These are phyloP conservation scores for Sinosuthora webbiana DNA, from an alignment of 2,113 vertebrate genomes.

Conservation along the genomic window DNA sequence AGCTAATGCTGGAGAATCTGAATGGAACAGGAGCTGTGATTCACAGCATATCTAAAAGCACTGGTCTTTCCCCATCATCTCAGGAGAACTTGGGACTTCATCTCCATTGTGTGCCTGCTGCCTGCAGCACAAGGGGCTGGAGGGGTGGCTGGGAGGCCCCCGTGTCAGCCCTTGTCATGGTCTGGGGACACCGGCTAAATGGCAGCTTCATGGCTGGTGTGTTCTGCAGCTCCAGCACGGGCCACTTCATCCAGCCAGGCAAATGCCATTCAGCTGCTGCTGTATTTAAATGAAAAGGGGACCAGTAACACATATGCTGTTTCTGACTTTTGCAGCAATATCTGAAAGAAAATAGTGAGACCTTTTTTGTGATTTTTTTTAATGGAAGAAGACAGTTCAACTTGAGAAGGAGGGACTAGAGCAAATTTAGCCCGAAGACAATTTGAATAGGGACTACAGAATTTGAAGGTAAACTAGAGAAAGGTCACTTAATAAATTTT, in stretches of 20 bases:
- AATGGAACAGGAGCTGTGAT: not conserved
- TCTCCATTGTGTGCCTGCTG: not conserved
- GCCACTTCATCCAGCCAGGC: not conserved
- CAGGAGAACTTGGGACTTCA: not conserved
- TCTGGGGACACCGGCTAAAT: not conserved
- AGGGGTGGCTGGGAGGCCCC: no score
- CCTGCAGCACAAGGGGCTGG: not conserved
- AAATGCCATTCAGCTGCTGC: not conserved
- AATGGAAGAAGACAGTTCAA: not conserved
- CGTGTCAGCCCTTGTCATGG: not conserved
- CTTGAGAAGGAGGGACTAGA: not conserved
- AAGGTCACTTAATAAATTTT: not conserved
- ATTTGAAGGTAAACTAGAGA: not conserved
- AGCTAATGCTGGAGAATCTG: not conserved
- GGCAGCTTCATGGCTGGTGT: accelerated
- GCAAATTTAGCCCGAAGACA: not conserved
- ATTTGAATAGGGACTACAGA: not conserved
- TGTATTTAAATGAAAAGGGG: not conserved
- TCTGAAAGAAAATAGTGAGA: not conserved
- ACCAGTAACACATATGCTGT: not conserved
- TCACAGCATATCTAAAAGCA: accelerated
- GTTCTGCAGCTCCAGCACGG: not conserved
- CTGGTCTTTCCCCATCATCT: not conserved
- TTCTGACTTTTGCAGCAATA: not conserved
- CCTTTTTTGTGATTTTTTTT: not conserved